Evolutionary conservation across 2,113 vertebrate genomes (phyloP).

Genomic region (Progne subis): DNA sequence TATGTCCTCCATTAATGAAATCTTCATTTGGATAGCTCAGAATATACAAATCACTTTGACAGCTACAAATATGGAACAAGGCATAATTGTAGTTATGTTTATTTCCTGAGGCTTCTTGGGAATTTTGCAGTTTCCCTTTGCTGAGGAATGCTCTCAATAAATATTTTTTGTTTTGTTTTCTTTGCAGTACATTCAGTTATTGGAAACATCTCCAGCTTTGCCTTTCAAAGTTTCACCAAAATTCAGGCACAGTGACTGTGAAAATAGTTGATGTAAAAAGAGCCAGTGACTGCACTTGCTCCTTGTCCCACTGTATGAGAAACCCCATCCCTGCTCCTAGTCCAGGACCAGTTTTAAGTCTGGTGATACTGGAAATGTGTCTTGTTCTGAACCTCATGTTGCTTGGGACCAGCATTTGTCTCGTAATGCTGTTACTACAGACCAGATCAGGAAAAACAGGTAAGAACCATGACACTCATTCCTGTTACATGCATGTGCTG

Average conservation of each 20-base stretch:
- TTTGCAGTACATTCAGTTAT: neutral
- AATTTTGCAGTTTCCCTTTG: neutral
- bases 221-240: neutral
- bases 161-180: neutral
- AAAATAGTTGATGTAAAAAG: neutral
- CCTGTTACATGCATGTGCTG: neutral
- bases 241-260: neutral
- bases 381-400: neutral
- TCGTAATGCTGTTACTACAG: neutral
- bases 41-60: constrained; percentile 6
- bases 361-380: neutral
- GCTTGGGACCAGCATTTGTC: neutral
- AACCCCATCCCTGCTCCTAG: neutral
- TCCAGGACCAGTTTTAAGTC: neutral
- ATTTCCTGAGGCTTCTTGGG: neutral
- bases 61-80: neutral
- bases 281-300: neutral
- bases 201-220: neutral
- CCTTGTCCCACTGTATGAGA: neutral
- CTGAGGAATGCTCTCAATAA: neutral
- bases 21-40: neutral
- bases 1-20: constrained; percentile 1
- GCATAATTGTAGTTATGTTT: neutral
- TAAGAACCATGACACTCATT: neutral
- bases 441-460: neutral